phyloP scores from a whole-genome alignment of 2,797 vertebrate species.

The Propithecus perrieri region DNA sequence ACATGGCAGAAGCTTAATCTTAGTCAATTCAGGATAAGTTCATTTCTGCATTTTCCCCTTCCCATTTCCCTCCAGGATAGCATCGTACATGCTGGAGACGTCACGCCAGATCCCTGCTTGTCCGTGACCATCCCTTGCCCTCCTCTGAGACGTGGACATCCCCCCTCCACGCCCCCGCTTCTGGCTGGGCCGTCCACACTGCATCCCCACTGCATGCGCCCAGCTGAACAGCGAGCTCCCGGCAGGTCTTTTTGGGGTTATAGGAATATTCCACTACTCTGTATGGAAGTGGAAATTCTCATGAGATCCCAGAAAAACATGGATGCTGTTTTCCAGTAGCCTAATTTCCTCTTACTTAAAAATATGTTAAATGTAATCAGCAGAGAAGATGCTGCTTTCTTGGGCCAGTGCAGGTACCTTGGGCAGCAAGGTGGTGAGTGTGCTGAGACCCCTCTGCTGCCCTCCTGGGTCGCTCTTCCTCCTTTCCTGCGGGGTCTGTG shows the following conservation, averaged over 20 bases:
- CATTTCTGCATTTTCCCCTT: not conserved
- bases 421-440: not conserved
- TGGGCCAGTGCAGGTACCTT: not conserved
- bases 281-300: not conserved
- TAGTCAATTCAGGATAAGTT: not conserved
- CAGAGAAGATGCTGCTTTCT: not conserved
- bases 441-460: fast-evolving
- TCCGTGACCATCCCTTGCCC: fast-evolving
- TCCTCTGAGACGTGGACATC: fast-evolving
- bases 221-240: not conserved
- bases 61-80: not conserved
- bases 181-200: too few species aligned
- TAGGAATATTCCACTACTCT: not conserved
- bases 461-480: not conserved
- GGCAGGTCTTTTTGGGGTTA: not conserved
- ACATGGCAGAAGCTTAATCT: not conserved
- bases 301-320: not conserved
- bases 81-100: not conserved
- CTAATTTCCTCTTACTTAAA: not conserved
- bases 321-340: too few species aligned
- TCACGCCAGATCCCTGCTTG: not conserved
- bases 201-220: not conserved
- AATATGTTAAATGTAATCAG: not conserved
- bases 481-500: not conserved
- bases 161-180: not conserved